Conservation (phyloP, 2,113 vertebrate genomes). For the Oxyruncus cristatus region DNA sequence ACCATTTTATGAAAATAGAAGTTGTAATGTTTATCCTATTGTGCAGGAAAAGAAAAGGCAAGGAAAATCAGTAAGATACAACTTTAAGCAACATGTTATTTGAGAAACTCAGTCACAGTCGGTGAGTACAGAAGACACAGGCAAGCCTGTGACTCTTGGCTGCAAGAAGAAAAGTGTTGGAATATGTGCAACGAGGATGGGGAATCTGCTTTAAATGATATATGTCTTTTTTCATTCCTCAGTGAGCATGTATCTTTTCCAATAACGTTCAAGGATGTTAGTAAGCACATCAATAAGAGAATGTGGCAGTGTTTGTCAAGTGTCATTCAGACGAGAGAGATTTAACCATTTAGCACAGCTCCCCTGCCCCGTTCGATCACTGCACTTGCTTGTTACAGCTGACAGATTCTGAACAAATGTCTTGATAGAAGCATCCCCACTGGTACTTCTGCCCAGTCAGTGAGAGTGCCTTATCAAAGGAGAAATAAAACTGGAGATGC, state of each 20-base stretch:
- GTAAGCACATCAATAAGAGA: conserved; percentile 14
- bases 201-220: background rate
- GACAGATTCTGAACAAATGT: conserved; percentile 5
- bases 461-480: background rate
- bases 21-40: background rate
- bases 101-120: background rate
- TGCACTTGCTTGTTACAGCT: background rate
- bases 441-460: background rate
- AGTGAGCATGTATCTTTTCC: background rate
- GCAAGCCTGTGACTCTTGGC: background rate
- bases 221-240: background rate
- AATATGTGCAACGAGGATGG: background rate
- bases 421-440: background rate
- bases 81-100: background rate
- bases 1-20: background rate
- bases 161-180: background rate
- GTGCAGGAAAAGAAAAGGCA: background rate
- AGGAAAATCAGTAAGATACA: background rate
- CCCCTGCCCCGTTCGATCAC: background rate
- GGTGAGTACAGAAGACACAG: background rate
- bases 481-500: background rate
- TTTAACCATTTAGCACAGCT: conserved; percentile 17
- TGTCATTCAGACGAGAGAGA: background rate
- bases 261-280: conserved; percentile 1
- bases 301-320: background rate